Conservation (phyloP, 92 coral and sea anemone species). For the Phenganax subtilis region DNA sequence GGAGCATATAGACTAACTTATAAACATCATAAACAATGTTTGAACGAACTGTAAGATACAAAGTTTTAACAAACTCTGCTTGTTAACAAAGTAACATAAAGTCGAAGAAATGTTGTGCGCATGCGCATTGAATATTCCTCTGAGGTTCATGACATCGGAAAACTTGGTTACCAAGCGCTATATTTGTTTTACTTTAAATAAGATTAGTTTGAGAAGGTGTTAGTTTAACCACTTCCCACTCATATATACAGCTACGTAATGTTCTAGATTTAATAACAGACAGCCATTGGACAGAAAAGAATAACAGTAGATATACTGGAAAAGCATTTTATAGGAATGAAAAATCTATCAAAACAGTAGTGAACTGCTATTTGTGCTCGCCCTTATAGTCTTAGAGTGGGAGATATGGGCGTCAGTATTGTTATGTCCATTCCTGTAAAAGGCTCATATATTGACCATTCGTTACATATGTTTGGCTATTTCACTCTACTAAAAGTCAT, state of each 20-base stretch:
- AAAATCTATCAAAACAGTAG: background rate
- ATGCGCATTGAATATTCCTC: background rate
- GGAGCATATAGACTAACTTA: background rate
- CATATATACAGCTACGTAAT: background rate
- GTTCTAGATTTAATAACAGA: background rate
- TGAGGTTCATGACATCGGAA: background rate
- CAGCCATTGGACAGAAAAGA: background rate
- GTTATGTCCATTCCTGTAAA: background rate
- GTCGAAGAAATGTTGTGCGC: background rate
- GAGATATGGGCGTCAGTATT: background rate
- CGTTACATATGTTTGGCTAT: background rate
- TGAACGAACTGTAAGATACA: background rate
- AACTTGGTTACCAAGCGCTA: constrained; percentile 45
- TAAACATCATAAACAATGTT: background rate
- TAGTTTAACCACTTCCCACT: background rate
- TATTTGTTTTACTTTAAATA: constrained; percentile 19
- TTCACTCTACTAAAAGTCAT: background rate
- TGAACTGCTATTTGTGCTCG: background rate
- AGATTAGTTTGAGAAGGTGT: constrained; percentile 2
- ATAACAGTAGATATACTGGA: background rate
- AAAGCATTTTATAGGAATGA: background rate
- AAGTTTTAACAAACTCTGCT: background rate
- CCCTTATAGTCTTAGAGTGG: background rate
- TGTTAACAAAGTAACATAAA: constrained; percentile 6
- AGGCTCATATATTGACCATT: background rate